Evolutionary conservation across 2,797 vertebrate species (phyloP).

Genomic region (Odontamblyopus lacepedii): DNA sequence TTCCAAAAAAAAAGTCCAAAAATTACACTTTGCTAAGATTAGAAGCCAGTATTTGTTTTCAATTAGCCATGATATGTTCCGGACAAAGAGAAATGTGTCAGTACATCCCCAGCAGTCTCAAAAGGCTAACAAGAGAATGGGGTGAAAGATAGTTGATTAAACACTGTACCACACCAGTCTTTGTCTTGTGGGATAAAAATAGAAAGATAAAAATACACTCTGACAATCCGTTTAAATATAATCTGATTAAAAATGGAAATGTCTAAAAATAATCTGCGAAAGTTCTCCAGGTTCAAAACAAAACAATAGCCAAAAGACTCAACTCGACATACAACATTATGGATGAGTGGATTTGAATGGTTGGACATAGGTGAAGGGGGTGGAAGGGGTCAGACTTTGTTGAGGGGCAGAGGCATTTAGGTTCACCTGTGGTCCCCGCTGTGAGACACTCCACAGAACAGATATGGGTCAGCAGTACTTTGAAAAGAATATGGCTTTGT

Average conservation of each 20-base stretch:
- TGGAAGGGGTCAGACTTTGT: conserved; percentile 52
- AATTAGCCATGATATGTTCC: conserved; percentile 59
- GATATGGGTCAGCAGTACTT: conserved; percentile 51
- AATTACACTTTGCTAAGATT: conserved; percentile 36
- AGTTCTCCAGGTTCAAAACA: background rate
- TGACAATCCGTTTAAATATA: background rate
- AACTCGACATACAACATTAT: conserved; percentile 32
- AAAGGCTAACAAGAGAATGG: conserved; percentile 36
- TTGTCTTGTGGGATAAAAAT: conserved; percentile 10
- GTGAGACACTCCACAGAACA: conserved; percentile 42
- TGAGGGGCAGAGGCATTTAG: conserved; percentile 56
- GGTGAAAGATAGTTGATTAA: conserved; percentile 38
- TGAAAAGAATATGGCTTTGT: conserved; percentile 23
- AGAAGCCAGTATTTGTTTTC: conserved; percentile 64
- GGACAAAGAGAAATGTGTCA: conserved; percentile 45
- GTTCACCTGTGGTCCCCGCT: conserved; percentile 64
- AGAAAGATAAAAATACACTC: conserved; percentile 11
- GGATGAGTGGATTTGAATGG: conserved; percentile 48
- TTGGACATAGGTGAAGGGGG: conserved; percentile 24
- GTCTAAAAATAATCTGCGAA: background rate
- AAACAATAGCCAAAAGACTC: conserved; percentile 19
- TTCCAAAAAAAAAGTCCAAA: background rate
- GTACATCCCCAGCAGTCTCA: conserved; percentile 58
- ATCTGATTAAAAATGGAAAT: conserved; percentile 8
- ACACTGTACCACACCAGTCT: conserved; percentile 22